Percentiles rank a stretch among this genome's conserved stretches.
Evolutionary conservation across 2,797 vertebrate genomes (phyloP).

Genomic region (Enteromius viviparus): DNA sequence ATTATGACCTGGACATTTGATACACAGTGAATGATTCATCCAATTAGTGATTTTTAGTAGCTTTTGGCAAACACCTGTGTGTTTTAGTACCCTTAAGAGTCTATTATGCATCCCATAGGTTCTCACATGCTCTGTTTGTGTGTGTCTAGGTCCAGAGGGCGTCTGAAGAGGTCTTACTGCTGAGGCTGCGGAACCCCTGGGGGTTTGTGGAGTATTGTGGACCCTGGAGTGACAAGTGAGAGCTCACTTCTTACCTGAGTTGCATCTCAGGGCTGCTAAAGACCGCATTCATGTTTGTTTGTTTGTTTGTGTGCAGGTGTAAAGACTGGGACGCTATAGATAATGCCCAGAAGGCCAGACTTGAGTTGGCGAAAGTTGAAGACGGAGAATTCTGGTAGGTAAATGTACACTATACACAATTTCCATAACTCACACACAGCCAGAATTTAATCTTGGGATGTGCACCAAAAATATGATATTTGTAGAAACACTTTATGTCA

Average conservation of each 20-base stretch:
- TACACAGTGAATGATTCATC: background rate
- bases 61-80: background rate
- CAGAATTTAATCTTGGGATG: too few relatives aligned
- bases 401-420: background rate
- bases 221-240: slow-evolving; percentile 83
- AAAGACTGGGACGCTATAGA: slow-evolving; percentile 76
- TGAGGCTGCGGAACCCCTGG: slow-evolving; percentile 83
- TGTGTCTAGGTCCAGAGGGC: slow-evolving; percentile 69
- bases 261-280: background rate
- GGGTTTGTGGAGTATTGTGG: slow-evolving; percentile 81
- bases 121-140: background rate
- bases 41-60: background rate
- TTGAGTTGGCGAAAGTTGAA: slow-evolving; percentile 72
- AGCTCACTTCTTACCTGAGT: slow-evolving; percentile 13
- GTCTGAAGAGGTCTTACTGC: slow-evolving; percentile 67
- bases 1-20: background rate
- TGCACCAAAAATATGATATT: background rate
- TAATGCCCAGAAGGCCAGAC: slow-evolving; percentile 69
- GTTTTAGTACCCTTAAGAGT: background rate
- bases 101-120: too few relatives aligned
- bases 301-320: slow-evolving; percentile 61
- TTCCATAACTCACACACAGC: background rate
- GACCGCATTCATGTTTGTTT: slow-evolving; percentile 32
- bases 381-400: slow-evolving; percentile 84
- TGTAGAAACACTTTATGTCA: background rate